Evolutionary conservation across 2,113 vertebrate genomes (phyloP).

Genomic region (Gopherus flavomarginatus): DNA sequence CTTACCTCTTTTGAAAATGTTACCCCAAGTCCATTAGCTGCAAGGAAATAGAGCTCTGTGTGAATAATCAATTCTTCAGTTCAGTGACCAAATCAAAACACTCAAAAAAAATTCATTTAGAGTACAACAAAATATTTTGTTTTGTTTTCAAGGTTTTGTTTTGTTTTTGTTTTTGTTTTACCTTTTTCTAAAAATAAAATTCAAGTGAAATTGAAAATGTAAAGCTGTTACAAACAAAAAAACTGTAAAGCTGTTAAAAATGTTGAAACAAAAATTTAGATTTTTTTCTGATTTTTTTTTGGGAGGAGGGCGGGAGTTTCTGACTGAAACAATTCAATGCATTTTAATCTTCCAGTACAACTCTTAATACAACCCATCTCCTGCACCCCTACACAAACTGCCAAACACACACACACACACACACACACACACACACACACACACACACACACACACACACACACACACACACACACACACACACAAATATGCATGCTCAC

Average conservation of each 20-base stretch:
- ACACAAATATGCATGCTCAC: background rate
- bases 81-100: background rate
- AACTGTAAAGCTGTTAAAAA: background rate
- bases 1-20: background rate
- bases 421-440: background rate
- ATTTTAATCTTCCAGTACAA: conserved; percentile 13
- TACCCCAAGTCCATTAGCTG: background rate
- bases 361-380: background rate
- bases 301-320: background rate
- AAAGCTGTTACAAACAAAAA: background rate
- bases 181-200: background rate
- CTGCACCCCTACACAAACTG: background rate
- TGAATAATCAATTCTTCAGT: background rate
- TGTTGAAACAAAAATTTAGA: background rate
- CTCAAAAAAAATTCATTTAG: background rate
- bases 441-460: background rate
- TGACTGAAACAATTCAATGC: background rate
- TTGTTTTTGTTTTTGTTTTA: background rate
- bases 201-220: background rate
- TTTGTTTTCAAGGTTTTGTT: background rate
- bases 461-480: background rate
- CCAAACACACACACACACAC: background rate
- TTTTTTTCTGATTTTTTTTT: background rate
- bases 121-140: background rate
- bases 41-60: background rate